Evolutionary conservation across 2,797 vertebrate genomes (phyloP), one percentile per base, ranked within the genome.

Genomic region (Scomberomorus guttatus): DNA sequence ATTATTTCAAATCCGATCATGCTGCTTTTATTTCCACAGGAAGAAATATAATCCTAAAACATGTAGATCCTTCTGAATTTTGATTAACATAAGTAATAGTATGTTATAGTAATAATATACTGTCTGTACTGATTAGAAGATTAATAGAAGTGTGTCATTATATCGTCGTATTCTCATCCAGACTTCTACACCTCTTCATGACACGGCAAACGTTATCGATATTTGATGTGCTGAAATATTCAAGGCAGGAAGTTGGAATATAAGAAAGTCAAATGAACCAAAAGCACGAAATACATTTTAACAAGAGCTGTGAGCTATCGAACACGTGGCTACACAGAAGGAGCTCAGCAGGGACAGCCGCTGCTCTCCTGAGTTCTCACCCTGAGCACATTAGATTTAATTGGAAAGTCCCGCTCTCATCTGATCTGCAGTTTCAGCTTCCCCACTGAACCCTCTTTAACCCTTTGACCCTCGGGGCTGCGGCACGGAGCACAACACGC

Each of bases 301-400:
- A 80, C 39, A n/a, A 57, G 22, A 64, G 59, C 83, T 67, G 59
- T 42, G 55, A 79, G 68, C 64, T 78, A 70, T 83, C 79, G 78
- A 75, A 77, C 82, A 81, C 3, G 27, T 54, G 77, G 68, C 74
- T 50, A 25, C 62, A 46, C 78, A 52, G 81, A 77, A 56, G 82
- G 85, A 72, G 79, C 86, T 90, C 88, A 68, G 75, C 75, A 3
- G 83, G 82, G 84, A 76, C 68, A 39, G 65, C 65, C 73, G 18
- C 79, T 70, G 73, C 72, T 80, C 91, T 88, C 88, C 79, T 4
- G 80, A 77, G 87, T 65, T 82, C 84, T 90, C 93, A 91, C 89
- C 92, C 82, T 29, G 61, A 83, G 90, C 74, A 76, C 73, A 82
- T 92, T 89, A 90, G 62, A 88, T 87, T 92, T 94, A 93, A 95